Evolutionary conservation across 2,888 invertebrate species (phyloP), one percentile per base, ranked within the genome.

Genomic region (Melinopterus prodromus): DNA sequence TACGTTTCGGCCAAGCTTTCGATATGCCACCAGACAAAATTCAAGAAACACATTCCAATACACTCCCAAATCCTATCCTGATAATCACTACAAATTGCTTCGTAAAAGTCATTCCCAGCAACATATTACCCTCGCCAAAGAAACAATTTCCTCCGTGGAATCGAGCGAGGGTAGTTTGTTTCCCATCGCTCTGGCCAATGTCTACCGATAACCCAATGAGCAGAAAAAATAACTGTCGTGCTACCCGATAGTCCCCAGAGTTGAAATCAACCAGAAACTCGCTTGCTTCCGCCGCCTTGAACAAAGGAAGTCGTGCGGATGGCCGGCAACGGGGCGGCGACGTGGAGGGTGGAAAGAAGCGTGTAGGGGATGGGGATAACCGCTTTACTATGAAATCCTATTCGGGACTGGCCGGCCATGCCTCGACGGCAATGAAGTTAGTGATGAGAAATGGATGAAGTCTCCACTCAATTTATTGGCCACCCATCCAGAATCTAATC

Each of bases 401-500:
- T 87, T 87, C 86, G 85, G 78, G 83, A 85, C 84, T 1, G 53
- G 74, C 74, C 35, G 35, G 12, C 74, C 74, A 37, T 85, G 85
- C 84, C 86, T 86, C 86, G 87, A 88, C 87, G 85, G 86, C 88
- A 88, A 88, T 88, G 88, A 87, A 88, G 88, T 88, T 88, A 88
- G 87, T 86, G 87, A 88, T 88, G 88, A 88, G 88, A 87, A 89
- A 88, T 88, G 87, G 87, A 86, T 86, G 85, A 86, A 87, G 87
- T 88, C 88, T 88, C 87, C 86, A 88, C 87, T 88, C 88, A 88
- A 89, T 89, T 89, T 89, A 89, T 88, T 87, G 89, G 88, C 88
- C 87, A 88, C 87, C 88, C 88, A 89, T 86, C 87, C 87, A 87
- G 88, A 89, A 89, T 89, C 89, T 89, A 89, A 89, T 89, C 88